phyloP scores from a whole-genome alignment of 1,140 invertebrate species.

The Chironomus striatipennis region DNA sequence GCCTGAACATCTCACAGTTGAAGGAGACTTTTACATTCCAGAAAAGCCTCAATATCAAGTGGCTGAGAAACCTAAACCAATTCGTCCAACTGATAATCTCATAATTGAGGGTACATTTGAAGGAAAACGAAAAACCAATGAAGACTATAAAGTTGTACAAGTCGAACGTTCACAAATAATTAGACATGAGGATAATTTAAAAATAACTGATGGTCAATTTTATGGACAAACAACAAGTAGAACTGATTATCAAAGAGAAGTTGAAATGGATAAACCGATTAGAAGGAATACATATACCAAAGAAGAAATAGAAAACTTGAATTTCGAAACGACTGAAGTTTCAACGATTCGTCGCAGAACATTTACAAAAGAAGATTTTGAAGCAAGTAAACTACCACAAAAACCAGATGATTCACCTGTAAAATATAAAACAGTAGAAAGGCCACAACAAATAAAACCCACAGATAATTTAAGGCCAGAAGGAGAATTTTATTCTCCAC shows the following conservation, averaged over 20 bases:
- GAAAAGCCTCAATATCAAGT: conserved; percentile 40
- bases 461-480: conserved; percentile 50
- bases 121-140: conserved; percentile 40
- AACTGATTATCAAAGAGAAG: conserved; percentile 30
- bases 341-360: conserved; percentile 55
- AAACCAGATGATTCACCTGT: conserved; percentile 44
- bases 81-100: conserved; percentile 47
- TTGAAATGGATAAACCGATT: conserved; percentile 56
- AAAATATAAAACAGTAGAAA: conserved; percentile 44
- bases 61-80: conserved; percentile 35
- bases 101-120: conserved; percentile 48
- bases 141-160: conserved; percentile 48
- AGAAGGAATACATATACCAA: conserved; percentile 75
- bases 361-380: conserved; percentile 61
- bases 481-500: conserved; percentile 44
- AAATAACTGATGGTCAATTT: conserved; percentile 47
- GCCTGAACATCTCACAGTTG: conserved; percentile 49
- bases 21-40: conserved; percentile 42
- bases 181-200: conserved; percentile 51
- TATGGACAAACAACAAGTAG: conserved; percentile 27
- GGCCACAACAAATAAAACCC: conserved; percentile 44
- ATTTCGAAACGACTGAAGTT: conserved; percentile 46
- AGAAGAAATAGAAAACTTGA: conserved; percentile 52
- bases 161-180: conserved; percentile 53
- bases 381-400: conserved; percentile 52